Evolutionary conservation across 2,797 vertebrate genomes (phyloP), one percentile per base, ranked within the genome.

Genomic region (Melanotaenia maccullochi): DNA sequence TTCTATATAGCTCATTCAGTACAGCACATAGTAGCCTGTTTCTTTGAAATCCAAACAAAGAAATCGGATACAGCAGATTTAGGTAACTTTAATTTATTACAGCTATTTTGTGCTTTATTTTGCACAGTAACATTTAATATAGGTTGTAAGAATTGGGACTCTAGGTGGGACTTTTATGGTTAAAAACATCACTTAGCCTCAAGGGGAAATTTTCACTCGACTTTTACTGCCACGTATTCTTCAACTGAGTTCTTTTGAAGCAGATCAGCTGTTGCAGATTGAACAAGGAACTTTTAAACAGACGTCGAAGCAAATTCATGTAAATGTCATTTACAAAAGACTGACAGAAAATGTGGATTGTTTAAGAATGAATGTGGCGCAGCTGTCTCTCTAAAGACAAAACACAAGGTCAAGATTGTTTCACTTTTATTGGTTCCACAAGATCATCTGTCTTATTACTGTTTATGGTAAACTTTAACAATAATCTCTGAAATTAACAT

Each of bases 271-370:
- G 70, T 59, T 79, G 35, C 57, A 64, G 65, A 61, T 51, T 42
- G 67, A 86, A 81, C 63, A 85, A 84, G 84, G 74, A 84, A 78
- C 73, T 59, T 85, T 64, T 85, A 67, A 85, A 65, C 42, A 73
- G 61, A 76, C 65, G 54, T 49, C 73, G 71, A 71, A 83, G 72
- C 78, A 84, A 83, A 82, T 25, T 25, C 71, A 80, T 78, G 25
- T 57, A 87, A 72, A 78, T 11, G 20, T 1, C 24, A 20, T 58
- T 57, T 64, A 64, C 60, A 59, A 32, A 44, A 80, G 64, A 78
- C 58, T 74, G 81, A 79, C 24, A 54, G 58, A 76, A 70, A 75
- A 81, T 60, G 75, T 59, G 33, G 58, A 22, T 60, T 82, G 72
- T 77, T 64, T 52, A 57, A 69, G 42, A 59, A 67, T 58, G 69